phyloP scores from a whole-genome alignment of 2,797 vertebrate species.

The Peromyscus eremicus region DNA sequence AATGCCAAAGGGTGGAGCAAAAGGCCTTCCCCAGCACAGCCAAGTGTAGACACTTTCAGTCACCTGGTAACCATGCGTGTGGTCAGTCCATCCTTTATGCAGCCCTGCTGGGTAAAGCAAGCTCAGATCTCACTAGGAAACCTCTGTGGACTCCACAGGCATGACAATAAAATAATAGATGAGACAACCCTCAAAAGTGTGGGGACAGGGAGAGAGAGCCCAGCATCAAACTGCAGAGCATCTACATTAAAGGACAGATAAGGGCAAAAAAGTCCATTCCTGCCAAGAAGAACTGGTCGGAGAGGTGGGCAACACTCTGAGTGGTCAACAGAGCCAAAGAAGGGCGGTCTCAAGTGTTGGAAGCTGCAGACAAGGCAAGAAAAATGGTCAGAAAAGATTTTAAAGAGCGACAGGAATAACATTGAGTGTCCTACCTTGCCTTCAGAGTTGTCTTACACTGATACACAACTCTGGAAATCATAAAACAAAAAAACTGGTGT shows the following conservation, averaged over 20 bases:
- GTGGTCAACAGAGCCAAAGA: background rate
- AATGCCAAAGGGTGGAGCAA: no score
- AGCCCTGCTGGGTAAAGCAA: no score
- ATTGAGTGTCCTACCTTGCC: background rate
- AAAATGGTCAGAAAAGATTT: background rate
- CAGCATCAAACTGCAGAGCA: background rate
- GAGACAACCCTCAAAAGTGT: background rate
- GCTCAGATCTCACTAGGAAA: no score
- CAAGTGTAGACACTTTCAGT: no score
- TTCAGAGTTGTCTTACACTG: background rate
- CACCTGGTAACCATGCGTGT: no score
- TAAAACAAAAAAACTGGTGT: background rate
- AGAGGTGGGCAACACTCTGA: background rate
- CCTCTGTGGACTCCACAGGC: no score
- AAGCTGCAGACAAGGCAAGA: background rate
- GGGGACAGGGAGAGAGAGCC: background rate
- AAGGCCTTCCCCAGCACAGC: no score
- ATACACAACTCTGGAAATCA: background rate
- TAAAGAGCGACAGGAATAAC: background rate
- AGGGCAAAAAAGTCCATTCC: background rate
- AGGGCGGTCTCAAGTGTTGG: background rate
- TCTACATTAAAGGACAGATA: background rate
- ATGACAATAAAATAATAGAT: background rate
- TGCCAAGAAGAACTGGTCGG: no score
- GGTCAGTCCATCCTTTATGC: no score